Evolutionary conservation across 2,888 invertebrate species (phyloP).

Genomic region (Iphiclides podalirius): DNA sequence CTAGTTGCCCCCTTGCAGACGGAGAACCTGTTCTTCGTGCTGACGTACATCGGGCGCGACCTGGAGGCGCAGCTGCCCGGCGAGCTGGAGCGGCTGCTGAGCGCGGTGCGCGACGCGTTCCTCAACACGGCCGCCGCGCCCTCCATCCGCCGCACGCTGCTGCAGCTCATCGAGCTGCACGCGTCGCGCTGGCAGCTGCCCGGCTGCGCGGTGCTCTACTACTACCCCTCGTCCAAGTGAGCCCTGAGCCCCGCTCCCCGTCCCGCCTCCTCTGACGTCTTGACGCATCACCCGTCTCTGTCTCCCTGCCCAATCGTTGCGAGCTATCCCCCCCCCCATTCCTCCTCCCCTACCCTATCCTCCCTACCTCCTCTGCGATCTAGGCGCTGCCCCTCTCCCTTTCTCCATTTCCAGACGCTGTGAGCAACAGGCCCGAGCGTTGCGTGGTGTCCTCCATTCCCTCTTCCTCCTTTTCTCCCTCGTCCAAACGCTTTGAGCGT

Average conservation of each 20-base stretch:
- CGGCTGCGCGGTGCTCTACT: slow-evolving; percentile 93
- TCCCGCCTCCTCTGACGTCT: no score
- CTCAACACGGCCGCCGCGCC: slow-evolving; percentile 87
- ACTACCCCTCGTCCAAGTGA: slow-evolving; percentile 85
- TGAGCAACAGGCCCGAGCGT: no score
- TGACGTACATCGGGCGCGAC: slow-evolving; percentile 93
- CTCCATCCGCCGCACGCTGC: slow-evolving; percentile 89
- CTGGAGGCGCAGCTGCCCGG: slow-evolving; percentile 90
- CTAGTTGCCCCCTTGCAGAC: slow-evolving; percentile 76
- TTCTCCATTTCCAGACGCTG: no score
- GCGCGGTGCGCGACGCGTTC: slow-evolving; percentile 91
- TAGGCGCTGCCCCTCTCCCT: no score
- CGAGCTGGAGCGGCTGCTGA: slow-evolving; percentile 88
- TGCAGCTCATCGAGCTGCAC: slow-evolving; percentile 94
- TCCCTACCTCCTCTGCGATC: no score
- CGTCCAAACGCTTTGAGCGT: no score
- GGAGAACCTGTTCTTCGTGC: slow-evolving; percentile 92
- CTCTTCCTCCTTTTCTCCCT: no score
- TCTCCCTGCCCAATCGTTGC: no score
- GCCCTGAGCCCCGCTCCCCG: not conserved
- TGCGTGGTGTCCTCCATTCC: no score
- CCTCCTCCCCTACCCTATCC: no score
- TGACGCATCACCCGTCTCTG: no score
- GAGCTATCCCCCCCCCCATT: no score
- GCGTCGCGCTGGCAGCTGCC: slow-evolving; percentile 95